Base-by-base conservation (phyloP, 2,113 vertebrate genomes). In the Terrapene triunguis region DNA sequence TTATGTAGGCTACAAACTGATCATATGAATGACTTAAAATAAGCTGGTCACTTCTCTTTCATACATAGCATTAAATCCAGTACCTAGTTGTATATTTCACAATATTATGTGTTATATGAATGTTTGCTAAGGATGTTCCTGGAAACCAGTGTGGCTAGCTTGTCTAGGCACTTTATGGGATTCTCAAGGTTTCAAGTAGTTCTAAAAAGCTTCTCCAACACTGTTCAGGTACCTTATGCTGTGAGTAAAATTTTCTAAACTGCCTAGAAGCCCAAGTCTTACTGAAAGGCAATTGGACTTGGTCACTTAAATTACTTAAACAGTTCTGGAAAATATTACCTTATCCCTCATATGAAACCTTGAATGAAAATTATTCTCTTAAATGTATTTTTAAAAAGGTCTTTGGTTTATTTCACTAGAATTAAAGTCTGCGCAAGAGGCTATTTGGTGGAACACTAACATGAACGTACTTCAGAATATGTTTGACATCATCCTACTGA, bases 401-500 rank as follows among this genome's bases (percentile, higher is more conserved):
- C 83, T 42, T 32, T 0, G 6, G 5, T 89, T 92, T 91, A 12
- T 59, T 90, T 81, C 90, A 47, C 38, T 48, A 65, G n/a, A 76
- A 17, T 65, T 55, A 29, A 91, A 93, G 48, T 80, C 59, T 3
- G 0, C 51, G 47, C 25, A 54, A 21, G 90, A 88, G 85, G 24
- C 27, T 24, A 12, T 11, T 74, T 0, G 0, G 0, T 2, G 76
- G 59, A 94, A 19, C 51, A 51, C 4, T 59, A 85, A 85, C 50
- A 48, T 82, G 38, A 22, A 0, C 27, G 83, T 19, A 50, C 80
- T 89, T 78, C 0, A 0, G 76, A 93, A 51, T 48, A 0, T 79
- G 65, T 29, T 57, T 90, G 10, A 93, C 91, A 95, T 72, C 57
- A 62, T 80, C 83, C 85, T 87, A 82, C 87, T 89, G 72, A 95